Conservation (phyloP, 37 sponge, comb jelly and placozoan species). For the Halichondria panicea region DNA sequence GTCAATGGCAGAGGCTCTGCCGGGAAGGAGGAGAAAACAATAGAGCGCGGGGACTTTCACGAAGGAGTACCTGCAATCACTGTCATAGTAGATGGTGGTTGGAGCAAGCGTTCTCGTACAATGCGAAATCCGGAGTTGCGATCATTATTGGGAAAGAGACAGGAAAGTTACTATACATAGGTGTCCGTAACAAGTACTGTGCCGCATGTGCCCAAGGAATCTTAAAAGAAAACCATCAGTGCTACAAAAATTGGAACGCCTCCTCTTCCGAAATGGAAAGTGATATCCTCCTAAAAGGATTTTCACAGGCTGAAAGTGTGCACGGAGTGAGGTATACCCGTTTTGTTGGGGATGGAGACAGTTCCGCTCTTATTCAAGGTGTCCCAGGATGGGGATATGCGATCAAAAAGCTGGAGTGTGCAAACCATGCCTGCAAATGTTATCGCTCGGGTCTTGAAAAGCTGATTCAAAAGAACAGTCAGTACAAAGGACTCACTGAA, state of each 20-base stretch:
- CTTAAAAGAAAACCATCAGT: background rate
- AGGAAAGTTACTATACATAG: conserved; percentile 39
- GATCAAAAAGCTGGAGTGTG: conserved; percentile 49
- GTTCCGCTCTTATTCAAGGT: conserved; percentile 19
- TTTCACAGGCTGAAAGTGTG: conserved; percentile 7
- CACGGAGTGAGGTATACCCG: conserved; percentile 29
- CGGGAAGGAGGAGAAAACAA: background rate
- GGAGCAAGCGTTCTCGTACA: conserved; percentile 37
- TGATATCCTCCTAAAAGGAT: conserved; percentile 45
- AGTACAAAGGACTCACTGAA: conserved; percentile 31
- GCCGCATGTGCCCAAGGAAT: conserved; percentile 17
- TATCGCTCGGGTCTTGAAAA: conserved; percentile 35
- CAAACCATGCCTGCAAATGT: conserved; percentile 53
- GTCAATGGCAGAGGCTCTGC: conserved; percentile 14
- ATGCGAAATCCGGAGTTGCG: conserved; percentile 44
- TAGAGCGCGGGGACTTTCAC: conserved; percentile 26
- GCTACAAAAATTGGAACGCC: conserved; percentile 29
- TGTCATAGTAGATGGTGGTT: conserved; percentile 37
- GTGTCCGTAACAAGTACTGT: conserved; percentile 48
- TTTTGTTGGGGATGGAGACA: conserved; percentile 46
- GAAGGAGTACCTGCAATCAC: conserved; percentile 36
- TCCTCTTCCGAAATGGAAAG: conserved; percentile 39
- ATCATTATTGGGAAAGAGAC: conserved; percentile 44
- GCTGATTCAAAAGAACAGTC: conserved; percentile 19
- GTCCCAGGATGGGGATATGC: conserved; percentile 35